Evolutionary conservation across 2,888 invertebrate genomes (phyloP).

Genomic region (Meliscaeva auricollis): DNA sequence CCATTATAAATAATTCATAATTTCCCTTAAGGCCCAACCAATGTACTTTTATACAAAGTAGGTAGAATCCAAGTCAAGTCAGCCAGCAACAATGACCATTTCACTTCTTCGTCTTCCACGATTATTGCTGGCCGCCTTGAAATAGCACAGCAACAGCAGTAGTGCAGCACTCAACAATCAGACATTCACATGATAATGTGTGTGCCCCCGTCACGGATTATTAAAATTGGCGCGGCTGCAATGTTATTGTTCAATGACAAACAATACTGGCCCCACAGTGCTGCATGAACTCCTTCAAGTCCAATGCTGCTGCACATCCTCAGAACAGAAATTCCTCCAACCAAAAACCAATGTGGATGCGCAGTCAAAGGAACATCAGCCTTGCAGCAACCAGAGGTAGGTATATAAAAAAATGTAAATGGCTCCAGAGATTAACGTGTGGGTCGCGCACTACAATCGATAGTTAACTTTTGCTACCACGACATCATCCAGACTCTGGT

Average conservation of each 20-base stretch:
- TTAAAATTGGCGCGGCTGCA: conserved; percentile 71
- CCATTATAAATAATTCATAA: conserved; percentile 73
- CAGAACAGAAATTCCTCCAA: conserved; percentile 32
- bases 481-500: neutral
- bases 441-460: conserved; percentile 70
- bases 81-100: conserved; percentile 62
- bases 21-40: conserved; percentile 57
- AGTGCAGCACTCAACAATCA: neutral
- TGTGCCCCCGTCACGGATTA: conserved; percentile 71
- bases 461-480: conserved; percentile 59
- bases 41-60: conserved; percentile 30
- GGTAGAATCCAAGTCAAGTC: neutral
- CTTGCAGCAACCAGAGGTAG: no score
- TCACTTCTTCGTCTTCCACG: conserved; percentile 49
- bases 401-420: conserved; percentile 61
- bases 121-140: conserved; percentile 40
- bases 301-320: conserved; percentile 29
- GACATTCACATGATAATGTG: conserved; percentile 53
- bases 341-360: no score
- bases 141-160: conserved; percentile 19
- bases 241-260: conserved; percentile 75
- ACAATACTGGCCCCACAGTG: conserved; percentile 65
- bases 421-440: conserved; percentile 69
- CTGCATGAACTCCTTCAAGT: conserved; percentile 51
- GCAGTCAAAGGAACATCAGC: conserved; percentile 22